phyloP scores from a whole-genome alignment of 2,888 invertebrate species.

The Spilarctia lutea region DNA sequence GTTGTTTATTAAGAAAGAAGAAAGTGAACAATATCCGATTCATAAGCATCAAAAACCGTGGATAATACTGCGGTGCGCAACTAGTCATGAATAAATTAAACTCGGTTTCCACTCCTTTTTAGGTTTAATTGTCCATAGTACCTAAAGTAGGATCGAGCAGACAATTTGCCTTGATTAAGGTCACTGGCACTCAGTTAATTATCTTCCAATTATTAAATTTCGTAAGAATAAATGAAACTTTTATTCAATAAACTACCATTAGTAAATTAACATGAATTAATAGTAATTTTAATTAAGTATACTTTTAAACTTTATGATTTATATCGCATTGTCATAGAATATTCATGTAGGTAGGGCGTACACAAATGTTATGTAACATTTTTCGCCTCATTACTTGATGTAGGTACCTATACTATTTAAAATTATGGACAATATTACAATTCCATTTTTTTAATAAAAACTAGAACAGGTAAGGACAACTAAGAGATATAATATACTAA shows the following conservation, averaged over 20 bases:
- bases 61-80: too few species aligned
- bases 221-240: constrained; percentile 30
- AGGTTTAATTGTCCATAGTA: constrained; percentile 51
- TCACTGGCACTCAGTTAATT: constrained; percentile 56
- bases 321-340: not conserved
- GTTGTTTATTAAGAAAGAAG: too few species aligned
- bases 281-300: not conserved
- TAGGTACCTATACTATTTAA: not conserved
- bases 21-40: too few species aligned
- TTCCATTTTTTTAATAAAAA: not conserved
- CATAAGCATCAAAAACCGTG: too few species aligned
- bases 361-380: not conserved
- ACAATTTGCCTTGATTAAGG: constrained; percentile 58
- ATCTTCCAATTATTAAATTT: constrained; percentile 48
- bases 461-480: not conserved
- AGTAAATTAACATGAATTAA: constrained; percentile 6
- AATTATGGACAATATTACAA: not conserved
- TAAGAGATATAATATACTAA: too few species aligned
- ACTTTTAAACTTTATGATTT: not conserved
- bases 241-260: constrained; percentile 29
- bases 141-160: constrained; percentile 32
- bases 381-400: not conserved
- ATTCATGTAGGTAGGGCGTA: not conserved
- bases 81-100: constrained; percentile 52
- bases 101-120: constrained; percentile 51